Base-by-base conservation (phyloP, 2,888 invertebrate species). In the Monopis laevigella region DNA sequence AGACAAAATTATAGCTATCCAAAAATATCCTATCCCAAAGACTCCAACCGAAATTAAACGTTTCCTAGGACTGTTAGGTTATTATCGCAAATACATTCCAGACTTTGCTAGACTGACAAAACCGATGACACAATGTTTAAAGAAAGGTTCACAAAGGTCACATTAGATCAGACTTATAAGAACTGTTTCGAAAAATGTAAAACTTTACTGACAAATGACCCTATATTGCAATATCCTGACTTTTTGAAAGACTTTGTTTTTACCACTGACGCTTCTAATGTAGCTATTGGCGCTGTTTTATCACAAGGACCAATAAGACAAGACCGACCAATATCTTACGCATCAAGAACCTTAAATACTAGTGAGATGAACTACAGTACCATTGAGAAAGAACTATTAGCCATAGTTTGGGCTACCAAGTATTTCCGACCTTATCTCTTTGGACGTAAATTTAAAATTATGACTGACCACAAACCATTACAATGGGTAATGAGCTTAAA, bases 381-480 rank as follows among this genome's bases (percentile, higher is more conserved):
- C 1, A 52, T 61, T n/a, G 62, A 66, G 44, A 63, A 62, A 36
- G 62, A 67, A 48, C 43, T 65, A 2, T 42, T 59, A 24, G 55
- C 55, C 0, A 58, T 65, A 10, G 52, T 64, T 1, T 64, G 57
- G 59, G 56, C 59, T 0, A 45, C 53, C 3, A 61, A 64, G 45
- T 55, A 54, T 24, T 58, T 66, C 7, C 43, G 62, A 35, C 62
- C 61, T 3, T 64, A 62, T 18, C 16, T 68, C 3, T 65, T 60
- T 17, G 62, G 62, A 2, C 48, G 47, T 16, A 50, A 54, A 41
- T 68, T 72, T 21, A 54, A 43, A 0, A 62, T 71, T 0, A 52
- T 58, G 2, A 69, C 64, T 0, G 69, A 72, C 40, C 68, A 70
- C 43, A 49, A 56, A 39, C 62, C 62, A 1, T 40, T 68, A 2